A percentile compares a stretch with the other conserved stretches of the same genome.
Evolutionary conservation across 2,888 invertebrate species (phyloP).

Genomic region (Junonia oenone): DNA sequence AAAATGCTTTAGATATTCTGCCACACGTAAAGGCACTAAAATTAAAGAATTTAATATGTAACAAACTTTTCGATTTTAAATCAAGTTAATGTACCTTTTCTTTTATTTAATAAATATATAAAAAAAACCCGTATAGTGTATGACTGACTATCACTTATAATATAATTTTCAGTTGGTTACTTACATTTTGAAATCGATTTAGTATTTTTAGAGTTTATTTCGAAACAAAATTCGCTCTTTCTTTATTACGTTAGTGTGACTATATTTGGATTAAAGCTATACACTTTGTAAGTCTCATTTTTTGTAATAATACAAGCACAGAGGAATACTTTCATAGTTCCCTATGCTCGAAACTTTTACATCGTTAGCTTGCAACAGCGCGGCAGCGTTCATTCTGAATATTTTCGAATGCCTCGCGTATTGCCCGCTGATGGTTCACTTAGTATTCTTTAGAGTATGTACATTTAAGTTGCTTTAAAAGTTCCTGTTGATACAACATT

Average conservation of each 20-base stretch:
- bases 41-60: neutral
- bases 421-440: neutral
- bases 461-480: constrained; percentile 1
- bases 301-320: neutral
- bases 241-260: too few relatives aligned
- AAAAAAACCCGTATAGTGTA: too few relatives aligned
- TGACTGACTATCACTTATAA: too few relatives aligned
- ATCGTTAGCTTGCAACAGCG: neutral
- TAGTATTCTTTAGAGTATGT: neutral
- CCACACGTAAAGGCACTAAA: neutral
- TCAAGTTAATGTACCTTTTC: too few relatives aligned
- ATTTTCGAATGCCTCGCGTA: neutral
- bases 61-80: too few relatives aligned
- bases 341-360: neutral
- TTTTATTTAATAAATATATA: too few relatives aligned
- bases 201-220: too few relatives aligned
- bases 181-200: too few relatives aligned
- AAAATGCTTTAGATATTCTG: neutral
- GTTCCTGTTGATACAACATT: neutral
- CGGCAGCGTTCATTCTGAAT: neutral
- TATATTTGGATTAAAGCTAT: neutral
- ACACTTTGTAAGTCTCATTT: neutral
- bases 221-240: too few relatives aligned
- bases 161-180: too few relatives aligned
- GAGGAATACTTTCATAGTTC: neutral